Evolutionary conservation across 2,888 invertebrate species (phyloP).

Genomic region (Volucella bombylans): DNA sequence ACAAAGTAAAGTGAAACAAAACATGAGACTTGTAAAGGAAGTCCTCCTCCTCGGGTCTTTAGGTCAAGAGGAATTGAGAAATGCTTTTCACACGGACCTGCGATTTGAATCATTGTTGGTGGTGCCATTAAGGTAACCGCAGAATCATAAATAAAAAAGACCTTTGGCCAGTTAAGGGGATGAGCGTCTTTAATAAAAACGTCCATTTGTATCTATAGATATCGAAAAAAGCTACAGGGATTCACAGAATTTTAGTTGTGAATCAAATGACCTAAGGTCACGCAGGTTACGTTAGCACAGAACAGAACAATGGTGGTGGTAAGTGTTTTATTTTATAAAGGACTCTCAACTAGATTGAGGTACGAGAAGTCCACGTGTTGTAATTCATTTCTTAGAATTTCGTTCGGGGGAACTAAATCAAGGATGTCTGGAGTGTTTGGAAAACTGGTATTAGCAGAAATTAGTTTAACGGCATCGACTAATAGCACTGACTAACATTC

Average conservation of each 20-base stretch:
- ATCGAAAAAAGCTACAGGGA: constrained; percentile 34
- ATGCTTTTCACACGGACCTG: constrained; percentile 59
- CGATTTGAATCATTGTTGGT: constrained; percentile 59
- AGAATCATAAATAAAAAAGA: constrained; percentile 54
- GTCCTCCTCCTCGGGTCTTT: neutral
- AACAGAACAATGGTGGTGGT: neutral
- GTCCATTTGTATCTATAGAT: constrained; percentile 36
- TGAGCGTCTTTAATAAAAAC: constrained; percentile 23
- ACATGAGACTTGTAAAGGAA: constrained; percentile 6
- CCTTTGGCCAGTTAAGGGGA: constrained; percentile 43
- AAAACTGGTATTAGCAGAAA: too few relatives aligned
- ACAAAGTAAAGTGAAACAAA: constrained; percentile 38
- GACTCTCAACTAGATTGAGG: neutral
- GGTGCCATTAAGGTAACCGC: constrained; percentile 57
- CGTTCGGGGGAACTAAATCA: neutral
- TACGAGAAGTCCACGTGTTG: neutral
- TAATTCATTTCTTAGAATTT: neutral
- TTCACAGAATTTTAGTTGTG: constrained; percentile 48
- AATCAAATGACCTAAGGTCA: constrained; percentile 44
- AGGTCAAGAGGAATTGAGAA: constrained; percentile 37
- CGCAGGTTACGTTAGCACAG: constrained; percentile 13
- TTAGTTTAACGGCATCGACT: too few relatives aligned
- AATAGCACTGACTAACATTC: too few relatives aligned
- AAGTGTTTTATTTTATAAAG: constrained; percentile 8
- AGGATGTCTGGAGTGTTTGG: too few relatives aligned